A percentile compares a stretch with the other conserved stretches of the same genome.
phyloP scores from a whole-genome alignment of 2,797 vertebrate genomes.

The Pipistrellus pipistrellus region DNA sequence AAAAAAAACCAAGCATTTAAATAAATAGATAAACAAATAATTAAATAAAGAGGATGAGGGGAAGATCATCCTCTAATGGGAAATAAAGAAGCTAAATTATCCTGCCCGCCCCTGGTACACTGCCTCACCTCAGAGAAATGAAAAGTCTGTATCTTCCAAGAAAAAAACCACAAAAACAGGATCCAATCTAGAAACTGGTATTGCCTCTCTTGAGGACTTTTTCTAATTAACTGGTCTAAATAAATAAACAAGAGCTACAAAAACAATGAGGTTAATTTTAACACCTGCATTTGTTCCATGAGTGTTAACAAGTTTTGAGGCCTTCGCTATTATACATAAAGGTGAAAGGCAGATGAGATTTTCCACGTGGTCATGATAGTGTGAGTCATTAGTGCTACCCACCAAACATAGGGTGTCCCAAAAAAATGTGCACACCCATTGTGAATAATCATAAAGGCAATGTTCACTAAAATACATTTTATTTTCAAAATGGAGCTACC shows the following conservation, averaged over 20 bases:
- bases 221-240: slow-evolving; percentile 39
- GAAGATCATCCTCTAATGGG: neutral
- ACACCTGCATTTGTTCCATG: neutral
- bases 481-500: too few relatives aligned
- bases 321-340: neutral
- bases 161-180: neutral
- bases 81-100: neutral
- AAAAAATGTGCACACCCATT: too few relatives aligned
- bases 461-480: too few relatives aligned
- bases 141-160: slow-evolving; percentile 17
- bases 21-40: too few relatives aligned
- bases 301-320: slow-evolving; percentile 4
- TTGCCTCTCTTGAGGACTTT: slow-evolving; percentile 10
- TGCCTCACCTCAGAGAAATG: neutral
- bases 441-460: too few relatives aligned
- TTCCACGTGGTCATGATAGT: neutral
- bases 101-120: neutral
- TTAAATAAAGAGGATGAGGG: neutral
- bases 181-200: slow-evolving; percentile 7
- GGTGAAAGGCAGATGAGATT: slow-evolving; percentile 5
- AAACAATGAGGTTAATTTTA: slow-evolving; percentile 32
- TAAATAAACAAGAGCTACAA: neutral
- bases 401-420: neutral
- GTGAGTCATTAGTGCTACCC: neutral
- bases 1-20: too few relatives aligned